A percentile compares a stretch with the other conserved stretches of the same genome.
phyloP scores from a whole-genome alignment of 2,113 vertebrate species.

The Eudyptes chrysolophus region DNA sequence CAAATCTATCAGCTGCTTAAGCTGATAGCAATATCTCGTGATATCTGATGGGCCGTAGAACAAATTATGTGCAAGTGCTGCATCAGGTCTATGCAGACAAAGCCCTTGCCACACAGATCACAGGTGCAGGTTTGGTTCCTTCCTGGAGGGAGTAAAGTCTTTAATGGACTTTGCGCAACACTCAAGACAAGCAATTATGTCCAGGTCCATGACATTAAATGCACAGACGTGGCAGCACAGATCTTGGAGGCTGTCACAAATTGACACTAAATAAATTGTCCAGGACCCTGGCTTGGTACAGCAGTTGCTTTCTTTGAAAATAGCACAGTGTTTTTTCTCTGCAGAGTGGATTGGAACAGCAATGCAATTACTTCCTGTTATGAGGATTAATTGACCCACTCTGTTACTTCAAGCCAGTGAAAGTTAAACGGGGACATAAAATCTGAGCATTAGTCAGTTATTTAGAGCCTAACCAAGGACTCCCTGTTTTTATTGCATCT shows the following conservation, averaged over 20 bases:
- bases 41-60: background rate
- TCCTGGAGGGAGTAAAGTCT: conserved; percentile 1
- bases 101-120: background rate
- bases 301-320: conserved; percentile 13
- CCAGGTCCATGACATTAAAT: conserved; percentile 30
- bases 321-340: background rate
- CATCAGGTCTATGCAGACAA: background rate
- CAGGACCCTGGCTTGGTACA: background rate
- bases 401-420: background rate
- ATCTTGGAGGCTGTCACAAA: conserved; percentile 45
- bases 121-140: background rate
- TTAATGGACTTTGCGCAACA: conserved; percentile 35
- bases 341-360: background rate
- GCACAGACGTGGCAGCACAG: background rate
- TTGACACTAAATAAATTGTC: conserved; percentile 49
- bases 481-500: background rate
- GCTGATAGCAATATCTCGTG: background rate
- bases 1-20: background rate
- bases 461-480: background rate
- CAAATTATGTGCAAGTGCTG: background rate
- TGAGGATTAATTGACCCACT: conserved; percentile 54
- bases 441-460: conserved; percentile 6
- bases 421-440: conserved; percentile 7
- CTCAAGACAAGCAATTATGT: conserved; percentile 40
- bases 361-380: conserved; percentile 36